Evolutionary conservation across 2,113 vertebrate genomes (phyloP).

Genomic region (Mesembrinibis cayennensis): DNA sequence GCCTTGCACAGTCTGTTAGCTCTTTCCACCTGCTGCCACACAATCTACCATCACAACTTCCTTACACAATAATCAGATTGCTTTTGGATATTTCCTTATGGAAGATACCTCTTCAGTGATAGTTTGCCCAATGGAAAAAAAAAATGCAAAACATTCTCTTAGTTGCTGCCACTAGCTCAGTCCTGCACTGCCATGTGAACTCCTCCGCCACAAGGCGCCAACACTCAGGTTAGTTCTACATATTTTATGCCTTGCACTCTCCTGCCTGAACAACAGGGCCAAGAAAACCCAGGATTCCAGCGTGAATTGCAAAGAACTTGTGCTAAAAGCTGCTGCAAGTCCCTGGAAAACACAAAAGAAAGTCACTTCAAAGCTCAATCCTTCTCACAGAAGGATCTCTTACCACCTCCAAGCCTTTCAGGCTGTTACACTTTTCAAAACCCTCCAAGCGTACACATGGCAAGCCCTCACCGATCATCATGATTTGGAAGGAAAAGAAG

Average conservation of each 20-base stretch:
- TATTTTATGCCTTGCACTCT: not conserved
- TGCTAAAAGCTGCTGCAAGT: not conserved
- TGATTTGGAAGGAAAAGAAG: not conserved
- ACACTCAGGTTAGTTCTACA: not conserved
- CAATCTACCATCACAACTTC: not conserved
- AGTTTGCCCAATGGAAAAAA: not conserved
- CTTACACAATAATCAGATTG: not conserved
- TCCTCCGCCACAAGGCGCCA: not conserved
- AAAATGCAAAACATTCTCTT: not conserved
- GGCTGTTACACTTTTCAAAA: not conserved
- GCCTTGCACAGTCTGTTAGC: not conserved
- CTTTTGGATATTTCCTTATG: not conserved
- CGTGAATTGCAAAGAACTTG: not conserved
- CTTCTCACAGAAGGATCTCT: not conserved
- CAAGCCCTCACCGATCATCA: not conserved
- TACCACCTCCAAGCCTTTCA: not conserved
- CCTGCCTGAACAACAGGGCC: not conserved
- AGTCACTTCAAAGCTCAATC: not conserved
- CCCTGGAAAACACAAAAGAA: not conserved
- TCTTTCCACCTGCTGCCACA: not conserved
- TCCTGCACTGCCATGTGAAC: not conserved
- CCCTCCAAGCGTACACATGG: not conserved
- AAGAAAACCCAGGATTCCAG: not conserved
- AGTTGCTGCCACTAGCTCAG: not conserved
- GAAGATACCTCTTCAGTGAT: not conserved